These are phyloP conservation scores for Sebastes oblongus DNA, from an alignment of 2,797 vertebrate genomes.

Conservation along the genomic window DNA sequence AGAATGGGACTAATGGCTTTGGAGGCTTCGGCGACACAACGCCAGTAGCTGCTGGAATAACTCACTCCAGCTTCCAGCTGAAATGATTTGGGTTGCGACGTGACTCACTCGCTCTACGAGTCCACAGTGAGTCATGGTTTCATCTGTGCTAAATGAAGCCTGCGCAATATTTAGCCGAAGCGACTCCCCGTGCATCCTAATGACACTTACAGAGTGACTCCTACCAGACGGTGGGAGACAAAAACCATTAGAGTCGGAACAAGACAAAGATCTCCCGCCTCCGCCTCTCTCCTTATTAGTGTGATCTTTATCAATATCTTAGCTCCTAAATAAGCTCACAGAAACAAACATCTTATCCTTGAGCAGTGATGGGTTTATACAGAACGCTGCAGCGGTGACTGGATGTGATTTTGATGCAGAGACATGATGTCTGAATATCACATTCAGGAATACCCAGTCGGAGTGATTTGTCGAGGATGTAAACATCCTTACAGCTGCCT, in stretches of 20 bases:
- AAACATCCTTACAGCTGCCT: conserved; percentile 7
- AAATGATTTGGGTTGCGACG: conserved; percentile 20
- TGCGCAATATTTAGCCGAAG: conserved; percentile 61
- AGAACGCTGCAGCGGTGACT: not conserved
- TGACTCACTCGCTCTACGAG: conserved; percentile 57
- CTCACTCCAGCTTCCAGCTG: conserved; percentile 41
- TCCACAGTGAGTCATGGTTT: conserved; percentile 63
- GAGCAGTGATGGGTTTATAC: not conserved
- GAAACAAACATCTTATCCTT: conserved; percentile 14
- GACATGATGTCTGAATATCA: not conserved
- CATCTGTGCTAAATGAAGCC: conserved; percentile 69
- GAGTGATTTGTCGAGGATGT: not conserved
- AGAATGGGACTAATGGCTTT: conserved; percentile 47
- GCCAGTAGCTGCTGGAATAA: conserved; percentile 43
- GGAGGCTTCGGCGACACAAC: conserved; percentile 25
- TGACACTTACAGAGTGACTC: conserved; percentile 54
- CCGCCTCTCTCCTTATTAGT: not conserved
- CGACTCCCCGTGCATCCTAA: conserved; percentile 60
- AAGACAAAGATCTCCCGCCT: conserved; percentile 41
- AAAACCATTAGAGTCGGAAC: conserved; percentile 43
- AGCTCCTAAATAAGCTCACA: conserved; percentile 17
- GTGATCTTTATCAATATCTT: conserved; percentile 30
- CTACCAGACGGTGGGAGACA: conserved; percentile 53
- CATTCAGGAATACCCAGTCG: not conserved
- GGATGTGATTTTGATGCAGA: not conserved